Evolutionary conservation across 1,140 invertebrate genomes (phyloP).

Genomic region (Drosophila kanapiae): DNA sequence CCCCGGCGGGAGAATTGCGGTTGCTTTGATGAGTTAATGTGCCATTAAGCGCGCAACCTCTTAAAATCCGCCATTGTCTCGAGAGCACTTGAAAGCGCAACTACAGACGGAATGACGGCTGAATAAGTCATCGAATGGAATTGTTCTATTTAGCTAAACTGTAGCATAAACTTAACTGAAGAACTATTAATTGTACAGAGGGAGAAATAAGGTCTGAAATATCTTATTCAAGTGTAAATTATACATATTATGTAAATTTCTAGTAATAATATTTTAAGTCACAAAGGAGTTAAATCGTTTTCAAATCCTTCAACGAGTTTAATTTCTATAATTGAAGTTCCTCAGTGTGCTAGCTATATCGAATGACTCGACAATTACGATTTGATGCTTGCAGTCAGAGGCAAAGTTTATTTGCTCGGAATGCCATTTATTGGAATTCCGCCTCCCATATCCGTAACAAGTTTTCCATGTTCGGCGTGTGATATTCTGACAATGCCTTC

Average conservation of each 20-base stretch:
- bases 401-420: constrained; percentile 24
- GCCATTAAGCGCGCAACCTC: constrained; percentile 62
- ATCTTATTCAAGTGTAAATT: no score
- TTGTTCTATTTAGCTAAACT: constrained; percentile 35
- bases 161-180: constrained; percentile 14
- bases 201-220: background rate
- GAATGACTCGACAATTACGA: constrained; percentile 3
- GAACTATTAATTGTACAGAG: constrained; percentile 13
- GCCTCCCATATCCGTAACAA: constrained; percentile 14
- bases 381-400: background rate
- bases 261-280: no score
- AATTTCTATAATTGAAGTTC: background rate
- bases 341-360: background rate
- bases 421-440: constrained; percentile 14
- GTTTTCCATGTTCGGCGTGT: constrained; percentile 3
- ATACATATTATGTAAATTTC: no score
- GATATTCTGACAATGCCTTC: constrained; percentile 47
- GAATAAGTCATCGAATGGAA: constrained; percentile 33
- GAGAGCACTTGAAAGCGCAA: constrained; percentile 24
- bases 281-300: no score
- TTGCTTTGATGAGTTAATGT: constrained; percentile 74
- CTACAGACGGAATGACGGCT: constrained; percentile 13
- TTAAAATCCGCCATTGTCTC: constrained; percentile 41
- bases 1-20: constrained; percentile 23
- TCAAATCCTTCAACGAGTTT: no score